Evolutionary conservation across 2,888 invertebrate species (phyloP), one percentile per base, ranked within the genome.

Genomic region (Brassicogethes aeneus): DNA sequence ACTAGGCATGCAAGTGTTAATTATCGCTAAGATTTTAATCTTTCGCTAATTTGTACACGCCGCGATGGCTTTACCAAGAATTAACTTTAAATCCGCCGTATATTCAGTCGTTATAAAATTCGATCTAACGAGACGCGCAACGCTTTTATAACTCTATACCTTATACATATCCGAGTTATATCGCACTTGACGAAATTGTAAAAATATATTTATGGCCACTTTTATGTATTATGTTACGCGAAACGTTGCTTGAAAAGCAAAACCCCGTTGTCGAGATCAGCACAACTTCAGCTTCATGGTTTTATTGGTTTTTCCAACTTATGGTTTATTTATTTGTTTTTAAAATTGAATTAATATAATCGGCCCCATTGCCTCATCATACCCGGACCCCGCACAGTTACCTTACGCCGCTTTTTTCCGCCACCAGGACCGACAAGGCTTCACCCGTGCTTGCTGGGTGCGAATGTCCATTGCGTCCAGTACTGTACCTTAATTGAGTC

Each of bases 141-240:
- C 32, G 46, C 47, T 56, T 60, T 60, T 59, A 60, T 54, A 56
- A 55, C 56, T 53, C 53, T 54, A 60, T 59, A 57, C 58, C 55
- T 59, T 61, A 62, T 61, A 60, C 59, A 59, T 60, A 51, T 47
- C 45, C 40, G 41, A 53, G 56, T 58, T 59, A 61, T 59, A 56
- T 55, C 54, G 53, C 51, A 64, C 63, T 65, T 61, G 63, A 60
- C 63, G 57, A 63, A 65, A 65, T 64, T 63, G 64, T 64, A 62
- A 64, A n/a, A 64, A 64, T 62, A 61, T 64, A 63, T 64, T 63
- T 64, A 63, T 58, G 56, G 51, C 47, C 53, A 47, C 45, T 61
- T 64, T 63, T 63, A 64, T 62, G 61, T 57, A 56, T 62, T 59
- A 60, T 60, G 56, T 59, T 52, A 56, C 52, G 45, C 52, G 46